Percentiles rank a stretch among this genome's conserved stretches.
These are phyloP conservation scores for Isaurus tuberculatus DNA, from an alignment of 92 coral and sea anemone species.

Conservation along the genomic window DNA sequence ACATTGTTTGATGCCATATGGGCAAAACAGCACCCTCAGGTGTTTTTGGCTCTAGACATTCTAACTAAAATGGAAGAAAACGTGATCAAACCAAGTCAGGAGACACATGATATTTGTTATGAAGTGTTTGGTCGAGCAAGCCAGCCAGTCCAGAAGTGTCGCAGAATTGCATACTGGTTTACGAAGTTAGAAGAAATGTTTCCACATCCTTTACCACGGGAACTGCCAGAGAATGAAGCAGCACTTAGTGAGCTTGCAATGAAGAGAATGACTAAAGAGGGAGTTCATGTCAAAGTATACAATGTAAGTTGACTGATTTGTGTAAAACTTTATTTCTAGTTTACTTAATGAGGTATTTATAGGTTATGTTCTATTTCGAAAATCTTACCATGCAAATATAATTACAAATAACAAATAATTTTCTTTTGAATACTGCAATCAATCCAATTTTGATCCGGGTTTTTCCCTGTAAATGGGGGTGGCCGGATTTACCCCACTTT, in stretches of 20 bases:
- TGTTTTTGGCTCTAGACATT: constrained; percentile 88
- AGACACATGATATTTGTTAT: constrained; percentile 85
- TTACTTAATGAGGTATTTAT: neutral
- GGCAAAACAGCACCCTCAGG: constrained; percentile 96
- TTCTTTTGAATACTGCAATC: no score
- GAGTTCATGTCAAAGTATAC: constrained; percentile 59
- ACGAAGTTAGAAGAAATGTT: constrained; percentile 95
- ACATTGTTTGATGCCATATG: constrained; percentile 97
- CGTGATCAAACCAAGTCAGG: constrained; percentile 77
- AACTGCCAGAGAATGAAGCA: constrained; percentile 78
- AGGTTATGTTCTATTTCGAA: no score
- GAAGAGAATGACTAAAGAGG: constrained; percentile 83
- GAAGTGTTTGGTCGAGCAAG: constrained; percentile 95
- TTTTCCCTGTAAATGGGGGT: no score
- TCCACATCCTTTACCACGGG: constrained; percentile 89
- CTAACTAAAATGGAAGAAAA: constrained; percentile 96
- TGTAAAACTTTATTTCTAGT: neutral
- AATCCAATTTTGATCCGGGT: no score
- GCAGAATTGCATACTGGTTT: constrained; percentile 93
- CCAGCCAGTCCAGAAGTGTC: constrained; percentile 91
- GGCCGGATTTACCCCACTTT: no score
- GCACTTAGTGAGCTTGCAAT: constrained; percentile 83
- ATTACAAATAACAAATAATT: no score
- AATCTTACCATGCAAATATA: no score
- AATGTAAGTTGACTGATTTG: constrained; percentile 56